Base-by-base conservation (phyloP, 2,113 vertebrate genomes). In the Platycercus adscitus region DNA sequence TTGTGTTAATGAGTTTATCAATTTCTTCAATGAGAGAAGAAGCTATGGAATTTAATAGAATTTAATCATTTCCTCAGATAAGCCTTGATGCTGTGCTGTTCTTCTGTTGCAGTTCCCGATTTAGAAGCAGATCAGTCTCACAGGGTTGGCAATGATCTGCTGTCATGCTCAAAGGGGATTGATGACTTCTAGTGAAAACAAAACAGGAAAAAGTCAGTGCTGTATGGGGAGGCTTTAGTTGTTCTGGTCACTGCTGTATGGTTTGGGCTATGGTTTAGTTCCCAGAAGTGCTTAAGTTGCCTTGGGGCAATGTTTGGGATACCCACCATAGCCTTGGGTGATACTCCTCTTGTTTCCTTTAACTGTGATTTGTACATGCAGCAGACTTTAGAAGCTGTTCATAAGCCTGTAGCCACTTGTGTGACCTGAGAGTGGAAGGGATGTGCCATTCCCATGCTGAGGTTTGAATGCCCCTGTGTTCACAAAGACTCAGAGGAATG, bases 1-100 rank as follows among this genome's bases (percentile, higher is more conserved):
- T 97, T 76, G 56, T 39, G 25, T 86, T 95, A 95, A 98, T 98
- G 96, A 96, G 95, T 97, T 95, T 96, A 95, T 56, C 10, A 89
- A 0, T 93, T 94, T 89, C 55, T 97, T 95, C 52, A 60, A 61
- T 61, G 35, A 61, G 23, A 61, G n/a, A 37, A 61, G 58, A 0
- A 37, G 58, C 58, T 37, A 24, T 61, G 15, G 58, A 17, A 61
- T 61, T 50, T 50, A 81, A 70, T 81, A 76, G 63, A 81, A 47
- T 24, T 95, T 71, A 77, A 53, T 52, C 55, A 60, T 87, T 96
- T 93, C 86, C 43, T 83, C 55, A 69, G 65, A 75, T 93, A 81
- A 89, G 33, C 69, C 77, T 90, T 94, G 84, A 64, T 29, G 39
- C 65, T 84, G 55, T 70, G 87, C 26, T 92, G 17, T 33, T 83